Evolutionary conservation across 92 coral and sea anemone species (phyloP).

Genomic region (Blastomussa wellsi): DNA sequence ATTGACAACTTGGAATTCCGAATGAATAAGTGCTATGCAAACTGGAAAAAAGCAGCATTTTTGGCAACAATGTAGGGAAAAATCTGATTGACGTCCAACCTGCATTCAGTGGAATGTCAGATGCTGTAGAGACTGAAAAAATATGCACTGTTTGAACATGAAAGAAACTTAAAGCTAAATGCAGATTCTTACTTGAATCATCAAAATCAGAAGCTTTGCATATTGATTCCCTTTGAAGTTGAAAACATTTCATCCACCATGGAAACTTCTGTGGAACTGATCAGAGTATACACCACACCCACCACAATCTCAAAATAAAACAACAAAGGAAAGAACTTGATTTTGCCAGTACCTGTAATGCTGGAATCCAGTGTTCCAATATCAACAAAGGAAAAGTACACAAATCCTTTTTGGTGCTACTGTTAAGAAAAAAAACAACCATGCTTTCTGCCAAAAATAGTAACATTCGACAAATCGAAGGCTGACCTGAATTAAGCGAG

Average conservation of each 20-base stretch:
- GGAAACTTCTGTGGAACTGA: neutral
- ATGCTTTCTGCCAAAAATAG: no score
- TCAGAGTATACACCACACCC: neutral
- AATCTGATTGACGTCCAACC: neutral
- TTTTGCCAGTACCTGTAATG: no score
- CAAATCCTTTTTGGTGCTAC: no score
- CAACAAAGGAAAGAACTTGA: neutral
- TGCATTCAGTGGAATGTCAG: neutral
- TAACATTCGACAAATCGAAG: no score
- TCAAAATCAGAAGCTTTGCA: neutral
- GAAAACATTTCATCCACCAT: neutral
- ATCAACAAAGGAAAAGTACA: no score
- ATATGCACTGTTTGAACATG: neutral
- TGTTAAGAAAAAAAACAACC: no score
- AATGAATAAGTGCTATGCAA: neutral
- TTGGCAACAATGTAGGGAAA: neutral
- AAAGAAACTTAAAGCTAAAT: neutral
- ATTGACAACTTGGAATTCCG: neutral
- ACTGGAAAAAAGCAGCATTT: conserved; percentile 6
- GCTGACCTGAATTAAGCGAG: no score
- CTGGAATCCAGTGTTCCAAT: no score
- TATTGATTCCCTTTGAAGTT: neutral
- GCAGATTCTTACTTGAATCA: neutral
- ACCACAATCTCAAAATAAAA: no score
- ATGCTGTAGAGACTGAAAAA: neutral